Evolutionary conservation across 2,888 invertebrate species (phyloP), one percentile per base, ranked within the genome.

Genomic region (Aphidoletes aphidimyza): DNA sequence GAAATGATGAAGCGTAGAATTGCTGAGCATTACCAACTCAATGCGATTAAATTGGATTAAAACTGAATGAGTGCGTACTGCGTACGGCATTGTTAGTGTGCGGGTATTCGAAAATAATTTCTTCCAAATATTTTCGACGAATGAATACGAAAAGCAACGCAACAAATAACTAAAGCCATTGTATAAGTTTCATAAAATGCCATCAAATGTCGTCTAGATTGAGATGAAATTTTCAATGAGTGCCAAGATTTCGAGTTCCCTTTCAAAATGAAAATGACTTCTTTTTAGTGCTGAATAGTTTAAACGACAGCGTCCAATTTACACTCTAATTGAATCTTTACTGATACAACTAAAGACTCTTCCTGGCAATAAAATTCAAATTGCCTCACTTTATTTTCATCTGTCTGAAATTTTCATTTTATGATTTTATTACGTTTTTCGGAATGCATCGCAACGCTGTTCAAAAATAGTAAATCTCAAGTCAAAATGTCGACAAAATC

Each of bases 1-100:
- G 2, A 30, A 69, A 14, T 17, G 69, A 34, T 69, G 69, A 69
- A 14, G 30, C 69, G 17, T 14, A 19, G 19, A 47, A 30, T 69
- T 30, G 54, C 14, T 54, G 6, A 54, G 26, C 26, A 26, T 26
- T 54, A n/a, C n/a, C 54, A 30, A 11, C 69, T 69, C 30, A 30
- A 69, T 69, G 69, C 69, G 69, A 69, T 69, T 69, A 69, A 69
- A 69, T 69, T 69, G 69, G 69, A 69, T 69, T 69, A 69, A 69
- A 69, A n/a, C 30, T 69, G 69, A 69, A 17, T 69, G 69, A 69
- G 30, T 69, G 69, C 30, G 69, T 69, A 69, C 69, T n/a, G n/a
- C n/a, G n/a, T n/a, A n/a, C n/a, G n/a, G 69, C 26, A 69, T 69
- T 69, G 14, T 69, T n/a, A n/a, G 69, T 69, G 69, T 69, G 69